Evolutionary conservation across 1,140 invertebrate species (phyloP).

Genomic region (Ceratosolen fusciceps): DNA sequence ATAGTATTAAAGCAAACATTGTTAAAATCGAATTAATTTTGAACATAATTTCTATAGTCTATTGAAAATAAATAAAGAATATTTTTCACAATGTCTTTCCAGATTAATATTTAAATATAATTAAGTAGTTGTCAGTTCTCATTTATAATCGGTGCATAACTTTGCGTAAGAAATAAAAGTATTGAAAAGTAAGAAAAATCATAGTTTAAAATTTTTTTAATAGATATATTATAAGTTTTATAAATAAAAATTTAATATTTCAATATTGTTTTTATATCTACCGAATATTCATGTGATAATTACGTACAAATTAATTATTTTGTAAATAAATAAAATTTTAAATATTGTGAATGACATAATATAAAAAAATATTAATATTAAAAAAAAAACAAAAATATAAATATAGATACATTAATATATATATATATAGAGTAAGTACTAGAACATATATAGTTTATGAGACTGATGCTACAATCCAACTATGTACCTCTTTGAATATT

Average conservation of each 20-base stretch:
- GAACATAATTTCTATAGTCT: no score
- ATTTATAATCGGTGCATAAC: no score
- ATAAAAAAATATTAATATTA: background rate
- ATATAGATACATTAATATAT: no score
- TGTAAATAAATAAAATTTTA: background rate
- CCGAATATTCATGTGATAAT: background rate
- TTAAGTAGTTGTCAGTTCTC: no score
- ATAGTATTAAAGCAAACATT: no score
- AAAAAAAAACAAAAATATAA: background rate
- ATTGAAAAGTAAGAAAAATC: no score
- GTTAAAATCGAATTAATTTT: no score
- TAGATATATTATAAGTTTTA: slow-evolving; percentile 20
- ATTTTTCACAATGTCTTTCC: no score
- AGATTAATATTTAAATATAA: no score
- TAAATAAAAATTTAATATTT: background rate
- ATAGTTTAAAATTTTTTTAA: background rate
- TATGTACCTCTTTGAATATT: slow-evolving; percentile 33
- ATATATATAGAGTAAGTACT: background rate
- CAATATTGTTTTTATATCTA: background rate
- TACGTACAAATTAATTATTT: no score
- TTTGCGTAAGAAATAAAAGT: no score
- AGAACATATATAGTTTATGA: background rate
- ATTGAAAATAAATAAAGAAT: no score
- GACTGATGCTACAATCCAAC: slow-evolving; percentile 34
- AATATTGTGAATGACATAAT: background rate